phyloP scores from a whole-genome alignment of 1,140 invertebrate species.

The Philotrypesis tridentata region DNA sequence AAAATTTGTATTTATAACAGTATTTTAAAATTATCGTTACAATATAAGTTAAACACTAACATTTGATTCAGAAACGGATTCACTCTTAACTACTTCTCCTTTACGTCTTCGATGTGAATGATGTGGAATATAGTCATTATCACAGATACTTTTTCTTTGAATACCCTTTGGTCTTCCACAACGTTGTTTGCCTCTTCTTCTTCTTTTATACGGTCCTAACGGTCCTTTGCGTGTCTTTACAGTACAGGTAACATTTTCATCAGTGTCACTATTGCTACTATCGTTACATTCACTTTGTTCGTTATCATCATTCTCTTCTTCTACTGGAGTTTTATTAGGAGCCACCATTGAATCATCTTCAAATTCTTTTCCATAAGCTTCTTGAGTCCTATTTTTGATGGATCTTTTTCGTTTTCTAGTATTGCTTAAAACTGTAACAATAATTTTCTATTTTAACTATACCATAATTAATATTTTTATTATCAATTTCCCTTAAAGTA shows the following conservation, averaged over 20 bases:
- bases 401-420: neutral
- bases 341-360: neutral
- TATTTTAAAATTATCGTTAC: neutral
- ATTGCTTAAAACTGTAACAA: neutral
- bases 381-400: neutral
- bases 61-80: neutral
- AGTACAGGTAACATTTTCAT: neutral
- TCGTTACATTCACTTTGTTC: neutral
- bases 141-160: neutral
- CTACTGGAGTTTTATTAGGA: neutral
- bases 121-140: conserved; percentile 42
- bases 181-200: conserved; percentile 38
- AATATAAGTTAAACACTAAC: neutral
- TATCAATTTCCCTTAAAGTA: too few relatives aligned
- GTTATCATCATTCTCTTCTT: neutral
- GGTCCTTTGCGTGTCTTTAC: conserved; percentile 10
- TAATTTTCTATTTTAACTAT: neutral
- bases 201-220: conserved; percentile 8
- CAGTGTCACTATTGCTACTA: conserved; percentile 4
- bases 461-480: too few relatives aligned
- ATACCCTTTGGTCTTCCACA: conserved; percentile 53
- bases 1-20: neutral
- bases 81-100: neutral
- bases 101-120: conserved; percentile 29
- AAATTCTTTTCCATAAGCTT: neutral